Evolutionary conservation across 2,113 vertebrate species (phyloP), one percentile per base, ranked within the genome.

Genomic region (Gasterosteus nipponicus): DNA sequence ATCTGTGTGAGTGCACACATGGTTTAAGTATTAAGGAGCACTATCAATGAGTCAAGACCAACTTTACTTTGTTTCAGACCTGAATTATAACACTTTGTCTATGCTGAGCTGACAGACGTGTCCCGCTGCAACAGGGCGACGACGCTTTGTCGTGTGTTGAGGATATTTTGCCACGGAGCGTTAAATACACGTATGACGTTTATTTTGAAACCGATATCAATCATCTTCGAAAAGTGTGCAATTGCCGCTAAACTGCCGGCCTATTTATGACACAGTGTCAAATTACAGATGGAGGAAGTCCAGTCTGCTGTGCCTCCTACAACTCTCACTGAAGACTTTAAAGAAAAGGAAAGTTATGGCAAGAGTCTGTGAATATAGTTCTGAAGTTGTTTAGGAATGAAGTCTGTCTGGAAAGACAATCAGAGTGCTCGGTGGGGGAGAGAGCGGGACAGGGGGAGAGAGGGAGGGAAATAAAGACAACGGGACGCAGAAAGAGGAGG

Each of bases 391-490:
- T 83, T 78, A 80, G 89, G 84, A 87, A 87, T 89, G 84, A 88
- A 88, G 79, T 86, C 61, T 87, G 82, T 80, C 90, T 93, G 89
- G 89, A 89, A 91, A 91, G 79, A 91, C 80, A 80, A 93, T 92
- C 83, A 88, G 82, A 66, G 73, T 63, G 19, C 81, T 54, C 76
- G 78, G 74, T 68, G 35, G 38, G 64, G 57, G 71, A 69, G 42
- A 46, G 5, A 49, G 35, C 31, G 64, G 57, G 71, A 69, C 38
- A 46, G 5, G 42, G 35, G 51, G 42, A 54, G 59, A 38, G 47
- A 58, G 26, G 49, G 18, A 78, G n/a, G 16, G 57, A 41, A 56
- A 75, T 60, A 64, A 56, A 41, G 57, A 61, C 26, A 11, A 14
- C 35, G 9, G 46, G 56, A 38, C 54, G 10, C 44, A 46, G 66